Evolutionary conservation across 2,888 invertebrate genomes (phyloP).

Genomic region (Choristoneura rosaceana): DNA sequence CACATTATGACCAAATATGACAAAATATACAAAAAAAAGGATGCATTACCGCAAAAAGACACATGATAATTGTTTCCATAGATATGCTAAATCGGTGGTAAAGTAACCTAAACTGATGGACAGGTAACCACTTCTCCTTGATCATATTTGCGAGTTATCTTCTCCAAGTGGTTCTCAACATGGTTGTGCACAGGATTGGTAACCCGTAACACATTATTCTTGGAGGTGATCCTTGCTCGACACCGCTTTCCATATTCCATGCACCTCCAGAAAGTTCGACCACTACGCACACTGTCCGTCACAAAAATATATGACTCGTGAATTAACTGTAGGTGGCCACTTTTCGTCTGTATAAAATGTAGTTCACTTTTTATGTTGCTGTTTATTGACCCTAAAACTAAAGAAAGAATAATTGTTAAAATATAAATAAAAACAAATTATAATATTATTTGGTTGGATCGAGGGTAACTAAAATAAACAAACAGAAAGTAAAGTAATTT

Average conservation of each 20-base stretch:
- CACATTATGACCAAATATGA: background rate
- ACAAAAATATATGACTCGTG: constrained; percentile 82
- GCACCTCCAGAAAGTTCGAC: constrained; percentile 81
- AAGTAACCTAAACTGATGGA: constrained; percentile 64
- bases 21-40: background rate
- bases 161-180: constrained; percentile 72
- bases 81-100: background rate
- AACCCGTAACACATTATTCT: constrained; percentile 75
- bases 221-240: constrained; percentile 80
- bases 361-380: constrained; percentile 72
- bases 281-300: constrained; percentile 81
- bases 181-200: constrained; percentile 82
- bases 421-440: background rate
- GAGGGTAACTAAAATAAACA: background rate
- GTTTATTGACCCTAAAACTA: constrained; percentile 71
- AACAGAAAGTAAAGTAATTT: background rate
- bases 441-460: background rate
- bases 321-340: constrained; percentile 79
- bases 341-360: constrained; percentile 82
- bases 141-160: constrained; percentile 77
- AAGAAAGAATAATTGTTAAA: constrained; percentile 45
- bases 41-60: constrained; percentile 6
- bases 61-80: background rate
- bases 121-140: constrained; percentile 79
- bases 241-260: constrained; percentile 81